Conservation (phyloP, 2,797 vertebrate genomes). For the Scleropages formosus region DNA sequence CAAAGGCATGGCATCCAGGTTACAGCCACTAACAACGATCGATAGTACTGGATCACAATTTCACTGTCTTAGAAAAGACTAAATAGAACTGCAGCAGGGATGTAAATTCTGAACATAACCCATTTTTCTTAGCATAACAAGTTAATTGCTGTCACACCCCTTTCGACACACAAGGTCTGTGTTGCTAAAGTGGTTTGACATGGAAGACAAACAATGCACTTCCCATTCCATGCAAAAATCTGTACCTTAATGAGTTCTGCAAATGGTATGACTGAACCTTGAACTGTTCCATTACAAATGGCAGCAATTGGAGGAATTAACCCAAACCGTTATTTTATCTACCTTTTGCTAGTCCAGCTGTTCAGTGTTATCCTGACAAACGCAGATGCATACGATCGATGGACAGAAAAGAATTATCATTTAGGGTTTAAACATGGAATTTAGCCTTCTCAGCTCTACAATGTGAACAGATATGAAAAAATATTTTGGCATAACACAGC, state of each 20-base stretch:
- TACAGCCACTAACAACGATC: background rate
- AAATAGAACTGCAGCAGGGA: background rate
- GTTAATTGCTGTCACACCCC: background rate
- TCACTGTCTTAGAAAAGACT: background rate
- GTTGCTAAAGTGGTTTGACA: background rate
- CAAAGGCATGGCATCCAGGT: background rate
- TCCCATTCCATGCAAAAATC: background rate
- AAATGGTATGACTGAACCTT: slow-evolving; percentile 1
- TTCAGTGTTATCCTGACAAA: no score
- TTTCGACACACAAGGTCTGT: background rate
- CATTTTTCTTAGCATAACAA: background rate
- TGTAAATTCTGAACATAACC: background rate
- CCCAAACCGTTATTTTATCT: no score
- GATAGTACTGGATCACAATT: background rate
- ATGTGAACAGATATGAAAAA: no score
- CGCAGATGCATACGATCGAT: no score
- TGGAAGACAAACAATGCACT: slow-evolving; percentile 4
- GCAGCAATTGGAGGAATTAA: background rate
- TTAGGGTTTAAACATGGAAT: no score
- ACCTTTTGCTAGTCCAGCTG: no score
- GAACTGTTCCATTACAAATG: slow-evolving; percentile 8
- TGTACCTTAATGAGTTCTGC: background rate
- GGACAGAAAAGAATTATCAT: no score
- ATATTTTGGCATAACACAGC: no score
- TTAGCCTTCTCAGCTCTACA: no score